These are phyloP conservation scores for Parasteatoda tepidariorum DNA, from an alignment of 1,140 invertebrate genomes.

Conservation along the genomic window DNA sequence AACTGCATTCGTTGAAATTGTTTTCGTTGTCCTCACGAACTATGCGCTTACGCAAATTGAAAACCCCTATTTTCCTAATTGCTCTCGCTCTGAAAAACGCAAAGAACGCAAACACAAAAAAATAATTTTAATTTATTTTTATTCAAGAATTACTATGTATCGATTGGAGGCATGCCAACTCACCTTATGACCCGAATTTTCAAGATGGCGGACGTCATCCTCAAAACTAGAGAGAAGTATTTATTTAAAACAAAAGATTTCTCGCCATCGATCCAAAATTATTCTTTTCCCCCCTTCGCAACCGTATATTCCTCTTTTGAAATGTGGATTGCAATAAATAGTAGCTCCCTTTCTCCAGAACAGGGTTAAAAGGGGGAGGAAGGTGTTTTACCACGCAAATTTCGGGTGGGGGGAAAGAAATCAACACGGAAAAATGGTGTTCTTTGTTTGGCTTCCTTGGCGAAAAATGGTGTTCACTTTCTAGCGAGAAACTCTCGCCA, in stretches of 20 bases:
- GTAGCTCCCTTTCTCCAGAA: not conserved
- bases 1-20: too few relatives aligned
- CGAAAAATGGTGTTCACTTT: not conserved
- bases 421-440: not conserved
- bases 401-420: not conserved
- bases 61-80: too few relatives aligned
- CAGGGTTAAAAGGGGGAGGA: not conserved
- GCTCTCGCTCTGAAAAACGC: too few relatives aligned
- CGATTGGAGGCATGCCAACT: not conserved
- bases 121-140: too few relatives aligned
- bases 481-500: not conserved
- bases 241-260: not conserved
- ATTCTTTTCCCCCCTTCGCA: not conserved
- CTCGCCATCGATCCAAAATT: conserved; percentile 1
- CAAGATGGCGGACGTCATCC: not conserved
- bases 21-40: too few relatives aligned
- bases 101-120: too few relatives aligned
- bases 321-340: conserved; percentile 15
- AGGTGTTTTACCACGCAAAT: not conserved
- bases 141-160: not conserved
- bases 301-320: not conserved
- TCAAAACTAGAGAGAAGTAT: not conserved
- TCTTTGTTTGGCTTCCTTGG: not conserved
- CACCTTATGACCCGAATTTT: not conserved
- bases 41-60: too few relatives aligned